Evolutionary conservation across 2,888 invertebrate species (phyloP).

Genomic region (Caenorhabditis angaria): DNA sequence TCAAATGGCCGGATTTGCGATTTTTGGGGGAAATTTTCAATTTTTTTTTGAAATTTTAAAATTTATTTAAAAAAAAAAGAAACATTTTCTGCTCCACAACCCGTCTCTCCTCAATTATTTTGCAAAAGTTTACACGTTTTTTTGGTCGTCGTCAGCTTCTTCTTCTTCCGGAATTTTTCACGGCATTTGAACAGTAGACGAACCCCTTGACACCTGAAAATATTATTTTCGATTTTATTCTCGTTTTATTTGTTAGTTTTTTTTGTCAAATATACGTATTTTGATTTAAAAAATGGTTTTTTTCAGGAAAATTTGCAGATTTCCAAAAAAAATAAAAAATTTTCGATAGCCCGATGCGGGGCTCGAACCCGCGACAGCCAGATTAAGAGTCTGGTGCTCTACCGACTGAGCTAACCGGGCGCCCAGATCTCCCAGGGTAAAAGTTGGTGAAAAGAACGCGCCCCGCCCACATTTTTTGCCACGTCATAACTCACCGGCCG

Average conservation of each 20-base stretch:
- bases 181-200: conserved; percentile 48
- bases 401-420: conserved; percentile 71
- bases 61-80: neutral
- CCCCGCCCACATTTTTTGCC: neutral
- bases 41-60: neutral
- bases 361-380: conserved; percentile 71
- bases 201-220: conserved; percentile 51
- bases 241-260: neutral
- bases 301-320: neutral
- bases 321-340: no score
- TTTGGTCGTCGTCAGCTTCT: conserved; percentile 24
- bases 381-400: conserved; percentile 71
- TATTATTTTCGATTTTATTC: neutral
- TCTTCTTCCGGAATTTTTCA: conserved; percentile 12
- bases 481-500: conserved; percentile 55
- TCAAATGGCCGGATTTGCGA: neutral
- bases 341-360: conserved; percentile 69
- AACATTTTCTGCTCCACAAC: neutral
- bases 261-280: conserved; percentile 8
- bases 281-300: neutral
- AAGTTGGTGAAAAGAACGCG: neutral
- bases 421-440: no score
- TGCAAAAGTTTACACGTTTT: conserved; percentile 36
- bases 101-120: neutral
- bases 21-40: neutral